These are phyloP conservation scores for Hyposoter dolosus DNA, from an alignment of 2,888 invertebrate genomes.

Conservation along the genomic window DNA sequence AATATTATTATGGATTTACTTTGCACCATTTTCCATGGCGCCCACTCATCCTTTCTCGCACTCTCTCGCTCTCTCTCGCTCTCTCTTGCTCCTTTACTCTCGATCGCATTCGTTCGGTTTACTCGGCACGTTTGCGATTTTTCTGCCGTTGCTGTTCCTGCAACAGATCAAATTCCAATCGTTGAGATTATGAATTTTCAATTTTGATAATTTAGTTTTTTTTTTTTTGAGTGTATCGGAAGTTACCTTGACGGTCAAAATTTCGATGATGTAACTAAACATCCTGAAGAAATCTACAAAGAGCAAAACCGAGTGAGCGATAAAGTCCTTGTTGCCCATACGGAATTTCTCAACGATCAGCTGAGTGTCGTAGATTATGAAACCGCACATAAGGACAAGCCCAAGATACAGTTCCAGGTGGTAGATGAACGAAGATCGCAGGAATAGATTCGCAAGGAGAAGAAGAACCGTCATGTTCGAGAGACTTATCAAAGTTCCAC, in stretches of 20 bases:
- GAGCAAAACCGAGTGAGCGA: constrained; percentile 95
- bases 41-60: constrained; percentile 31
- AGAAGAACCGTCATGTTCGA: constrained; percentile 92
- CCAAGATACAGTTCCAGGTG: constrained; percentile 96
- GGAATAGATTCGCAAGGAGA: constrained; percentile 93
- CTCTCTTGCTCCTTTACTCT: constrained; percentile 65
- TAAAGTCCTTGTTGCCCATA: constrained; percentile 96
- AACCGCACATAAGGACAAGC: constrained; percentile 96
- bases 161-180: constrained; percentile 1
- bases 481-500: constrained; percentile 94
- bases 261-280: constrained; percentile 96
- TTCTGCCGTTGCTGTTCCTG: constrained; percentile 77
- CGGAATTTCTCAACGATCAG: constrained; percentile 96
- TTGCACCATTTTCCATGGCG: constrained; percentile 52
- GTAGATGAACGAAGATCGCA: constrained; percentile 92
- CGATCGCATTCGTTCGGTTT: constrained; percentile 62
- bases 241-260: constrained; percentile 94
- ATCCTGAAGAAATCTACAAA: constrained; percentile 98
- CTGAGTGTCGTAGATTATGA: constrained; percentile 99
- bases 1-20: constrained; percentile 80
- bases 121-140: constrained; percentile 80
- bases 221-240: background rate
- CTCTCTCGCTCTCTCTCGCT: constrained; percentile 30
- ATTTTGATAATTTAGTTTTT: background rate
- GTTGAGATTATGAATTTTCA: no score